Evolutionary conservation across 2,797 vertebrate species (phyloP).

Genomic region (Prionace glauca): DNA sequence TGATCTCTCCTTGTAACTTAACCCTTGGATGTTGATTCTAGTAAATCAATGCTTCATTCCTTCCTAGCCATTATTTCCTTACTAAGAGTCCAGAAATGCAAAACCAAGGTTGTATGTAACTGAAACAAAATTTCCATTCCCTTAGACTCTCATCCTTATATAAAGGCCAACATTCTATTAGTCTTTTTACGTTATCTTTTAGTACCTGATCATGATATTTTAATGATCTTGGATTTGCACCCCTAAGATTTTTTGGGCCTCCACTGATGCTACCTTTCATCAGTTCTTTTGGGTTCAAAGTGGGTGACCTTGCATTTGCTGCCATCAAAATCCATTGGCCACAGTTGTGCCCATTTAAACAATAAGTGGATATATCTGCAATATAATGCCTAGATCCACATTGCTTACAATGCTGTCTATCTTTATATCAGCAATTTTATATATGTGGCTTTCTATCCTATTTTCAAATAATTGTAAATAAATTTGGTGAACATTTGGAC

Average conservation of each 20-base stretch:
- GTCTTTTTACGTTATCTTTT: not conserved
- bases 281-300: not conserved
- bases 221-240: not conserved
- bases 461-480: not conserved
- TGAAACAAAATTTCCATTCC: not conserved
- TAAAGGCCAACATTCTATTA: not conserved
- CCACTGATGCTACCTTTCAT: not conserved
- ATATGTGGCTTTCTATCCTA: not conserved
- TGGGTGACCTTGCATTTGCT: not conserved
- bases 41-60: not conserved
- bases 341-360: not conserved
- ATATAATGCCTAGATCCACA: not conserved
- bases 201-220: not conserved
- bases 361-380: not conserved
- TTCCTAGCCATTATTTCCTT: too few relatives aligned
- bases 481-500: not conserved
- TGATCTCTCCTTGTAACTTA: not conserved
- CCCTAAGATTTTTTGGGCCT: not conserved
- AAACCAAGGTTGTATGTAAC: not conserved
- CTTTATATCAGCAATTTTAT: not conserved
- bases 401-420: not conserved
- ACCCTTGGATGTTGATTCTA: not conserved
- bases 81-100: not conserved
- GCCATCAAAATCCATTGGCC: not conserved
- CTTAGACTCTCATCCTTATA: not conserved